Evolutionary conservation across 2,113 vertebrate species (phyloP).

Genomic region (Lanius collurio): DNA sequence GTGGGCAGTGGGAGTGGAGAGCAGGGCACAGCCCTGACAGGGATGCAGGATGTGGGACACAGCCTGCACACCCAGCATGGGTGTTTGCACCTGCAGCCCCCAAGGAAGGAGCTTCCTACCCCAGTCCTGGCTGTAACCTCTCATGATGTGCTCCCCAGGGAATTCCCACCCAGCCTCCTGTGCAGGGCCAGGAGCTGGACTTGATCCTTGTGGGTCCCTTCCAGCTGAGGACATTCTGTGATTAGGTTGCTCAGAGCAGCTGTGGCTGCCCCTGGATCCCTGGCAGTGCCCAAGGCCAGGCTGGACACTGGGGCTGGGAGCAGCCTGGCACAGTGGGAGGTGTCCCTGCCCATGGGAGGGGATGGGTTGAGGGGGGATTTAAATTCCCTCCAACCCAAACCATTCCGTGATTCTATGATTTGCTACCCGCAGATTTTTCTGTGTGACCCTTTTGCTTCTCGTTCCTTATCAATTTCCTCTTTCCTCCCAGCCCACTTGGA

Average conservation of each 20-base stretch:
- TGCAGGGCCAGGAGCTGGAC: background rate
- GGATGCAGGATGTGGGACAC: no score
- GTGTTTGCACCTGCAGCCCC: background rate
- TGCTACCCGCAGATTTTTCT: background rate
- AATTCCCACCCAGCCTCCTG: background rate
- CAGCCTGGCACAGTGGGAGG: background rate
- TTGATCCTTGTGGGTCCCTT: background rate
- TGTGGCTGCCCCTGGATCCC: background rate
- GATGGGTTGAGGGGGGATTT: background rate
- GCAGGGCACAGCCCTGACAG: accelerated
- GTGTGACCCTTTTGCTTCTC: background rate
- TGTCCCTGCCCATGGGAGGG: background rate
- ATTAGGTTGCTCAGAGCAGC: background rate
- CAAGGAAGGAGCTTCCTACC: background rate
- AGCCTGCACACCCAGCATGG: accelerated
- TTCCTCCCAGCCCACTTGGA: background rate
- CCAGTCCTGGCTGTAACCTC: accelerated
- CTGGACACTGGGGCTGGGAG: accelerated
- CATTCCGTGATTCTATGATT: background rate
- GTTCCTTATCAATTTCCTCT: background rate
- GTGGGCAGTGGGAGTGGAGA: accelerated
- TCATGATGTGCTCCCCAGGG: background rate
- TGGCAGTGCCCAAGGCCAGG: background rate
- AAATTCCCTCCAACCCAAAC: background rate
- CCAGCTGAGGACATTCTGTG: background rate